Evolutionary conservation across 92 coral and sea anemone genomes (phyloP).

Genomic region (Meandrina meandrites): DNA sequence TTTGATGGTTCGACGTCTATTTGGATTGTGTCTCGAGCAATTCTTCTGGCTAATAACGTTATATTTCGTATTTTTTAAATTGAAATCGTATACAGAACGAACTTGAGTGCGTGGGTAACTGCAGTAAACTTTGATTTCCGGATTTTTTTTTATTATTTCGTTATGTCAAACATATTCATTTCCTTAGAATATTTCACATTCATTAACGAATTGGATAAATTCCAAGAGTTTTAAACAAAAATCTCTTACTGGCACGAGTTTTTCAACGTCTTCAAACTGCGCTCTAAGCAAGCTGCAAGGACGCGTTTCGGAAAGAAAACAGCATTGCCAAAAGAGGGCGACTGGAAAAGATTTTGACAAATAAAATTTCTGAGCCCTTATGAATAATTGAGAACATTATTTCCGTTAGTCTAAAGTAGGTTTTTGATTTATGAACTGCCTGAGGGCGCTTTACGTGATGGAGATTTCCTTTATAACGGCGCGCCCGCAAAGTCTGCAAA

Average conservation of each 20-base stretch:
- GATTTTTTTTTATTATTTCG: not conserved
- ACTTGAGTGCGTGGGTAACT: not conserved
- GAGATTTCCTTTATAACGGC: not conserved
- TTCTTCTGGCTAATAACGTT: not conserved
- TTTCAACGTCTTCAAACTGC: not conserved
- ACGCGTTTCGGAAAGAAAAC: not conserved
- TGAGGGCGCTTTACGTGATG: not conserved
- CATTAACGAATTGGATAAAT: not conserved
- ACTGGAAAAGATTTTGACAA: not conserved
- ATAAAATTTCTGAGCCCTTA: not conserved
- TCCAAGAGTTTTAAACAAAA: not conserved
- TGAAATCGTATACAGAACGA: not conserved
- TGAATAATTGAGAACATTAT: not conserved
- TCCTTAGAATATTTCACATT: not conserved
- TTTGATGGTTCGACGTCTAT: not conserved
- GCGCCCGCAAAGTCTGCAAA: not conserved
- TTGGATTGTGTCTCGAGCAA: not conserved
- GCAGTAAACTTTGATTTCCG: not conserved
- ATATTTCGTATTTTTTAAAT: not conserved
- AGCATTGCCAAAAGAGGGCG: not conserved
- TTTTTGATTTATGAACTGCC: not conserved
- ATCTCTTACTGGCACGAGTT: not conserved
- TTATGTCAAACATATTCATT: not conserved
- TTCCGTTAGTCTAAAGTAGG: not conserved
- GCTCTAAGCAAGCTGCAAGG: not conserved